A percentile compares a stretch with the other conserved stretches of the same genome.
phyloP scores from a whole-genome alignment of 1,140 invertebrate genomes.

The Triops cancriformis region DNA sequence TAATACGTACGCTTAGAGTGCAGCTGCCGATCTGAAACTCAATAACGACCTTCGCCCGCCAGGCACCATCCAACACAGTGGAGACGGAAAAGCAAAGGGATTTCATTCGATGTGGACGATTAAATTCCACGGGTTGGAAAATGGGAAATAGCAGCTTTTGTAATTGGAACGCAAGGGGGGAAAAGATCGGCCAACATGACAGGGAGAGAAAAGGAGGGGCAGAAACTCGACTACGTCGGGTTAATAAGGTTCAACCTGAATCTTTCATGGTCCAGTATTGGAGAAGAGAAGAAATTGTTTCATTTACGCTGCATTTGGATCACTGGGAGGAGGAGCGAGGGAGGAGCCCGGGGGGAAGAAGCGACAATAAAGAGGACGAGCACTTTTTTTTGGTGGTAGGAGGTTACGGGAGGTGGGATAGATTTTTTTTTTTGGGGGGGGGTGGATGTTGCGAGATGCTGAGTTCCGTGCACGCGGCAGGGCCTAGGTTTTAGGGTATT shows the following conservation, averaged over 20 bases:
- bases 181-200: neutral
- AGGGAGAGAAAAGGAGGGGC: neutral
- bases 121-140: slow-evolving; percentile 7
- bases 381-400: too few species aligned
- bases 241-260: neutral
- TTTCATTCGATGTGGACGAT: slow-evolving; percentile 13
- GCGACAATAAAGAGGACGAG: too few species aligned
- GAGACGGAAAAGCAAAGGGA: neutral
- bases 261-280: neutral
- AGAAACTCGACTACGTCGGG: neutral
- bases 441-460: neutral
- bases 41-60: neutral
- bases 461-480: neutral
- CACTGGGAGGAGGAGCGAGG: neutral
- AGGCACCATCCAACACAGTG: neutral
- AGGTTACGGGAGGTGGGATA: too few species aligned
- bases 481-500: neutral
- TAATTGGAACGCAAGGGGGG: neutral
- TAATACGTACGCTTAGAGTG: neutral
- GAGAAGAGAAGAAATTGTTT: neutral
- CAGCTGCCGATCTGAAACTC: slow-evolving; percentile 3
- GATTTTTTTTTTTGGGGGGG: neutral
- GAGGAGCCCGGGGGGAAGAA: too few species aligned
- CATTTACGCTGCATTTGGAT: neutral
- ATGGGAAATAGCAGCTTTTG: slow-evolving; percentile 13